Percentiles rank a stretch among this genome's conserved stretches.
These are phyloP conservation scores for Sacculina carcini DNA, from an alignment of 2,888 invertebrate genomes.

Conservation along the genomic window DNA sequence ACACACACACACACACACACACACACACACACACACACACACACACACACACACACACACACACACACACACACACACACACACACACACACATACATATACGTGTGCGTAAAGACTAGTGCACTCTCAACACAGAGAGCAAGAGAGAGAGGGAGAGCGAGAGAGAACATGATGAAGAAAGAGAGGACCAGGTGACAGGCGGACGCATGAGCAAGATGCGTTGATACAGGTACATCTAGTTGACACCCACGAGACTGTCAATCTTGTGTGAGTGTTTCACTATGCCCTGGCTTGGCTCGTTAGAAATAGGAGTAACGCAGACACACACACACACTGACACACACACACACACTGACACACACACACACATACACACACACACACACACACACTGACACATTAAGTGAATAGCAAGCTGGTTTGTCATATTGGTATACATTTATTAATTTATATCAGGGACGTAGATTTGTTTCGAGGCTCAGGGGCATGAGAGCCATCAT, in stretches of 20 bases:
- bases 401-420: neutral
- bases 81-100: neutral
- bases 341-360: neutral
- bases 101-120: neutral
- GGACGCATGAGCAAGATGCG: neutral
- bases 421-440: neutral
- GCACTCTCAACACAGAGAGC: slow-evolving; percentile 2
- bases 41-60: neutral
- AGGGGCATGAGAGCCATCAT: no score
- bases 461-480: no score
- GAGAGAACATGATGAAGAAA: slow-evolving; percentile 1
- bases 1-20: neutral
- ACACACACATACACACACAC: neutral
- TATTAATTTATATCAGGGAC: neutral
- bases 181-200: neutral
- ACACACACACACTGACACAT: neutral
- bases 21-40: neutral
- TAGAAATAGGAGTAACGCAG: neutral
- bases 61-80: neutral
- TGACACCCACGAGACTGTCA: neutral
- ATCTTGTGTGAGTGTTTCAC: neutral
- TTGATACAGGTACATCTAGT: neutral
- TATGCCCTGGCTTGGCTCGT: neutral
- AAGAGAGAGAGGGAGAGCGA: neutral
- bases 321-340: neutral